phyloP scores from a whole-genome alignment of 2,888 invertebrate species.

The Ligdia adustata region DNA sequence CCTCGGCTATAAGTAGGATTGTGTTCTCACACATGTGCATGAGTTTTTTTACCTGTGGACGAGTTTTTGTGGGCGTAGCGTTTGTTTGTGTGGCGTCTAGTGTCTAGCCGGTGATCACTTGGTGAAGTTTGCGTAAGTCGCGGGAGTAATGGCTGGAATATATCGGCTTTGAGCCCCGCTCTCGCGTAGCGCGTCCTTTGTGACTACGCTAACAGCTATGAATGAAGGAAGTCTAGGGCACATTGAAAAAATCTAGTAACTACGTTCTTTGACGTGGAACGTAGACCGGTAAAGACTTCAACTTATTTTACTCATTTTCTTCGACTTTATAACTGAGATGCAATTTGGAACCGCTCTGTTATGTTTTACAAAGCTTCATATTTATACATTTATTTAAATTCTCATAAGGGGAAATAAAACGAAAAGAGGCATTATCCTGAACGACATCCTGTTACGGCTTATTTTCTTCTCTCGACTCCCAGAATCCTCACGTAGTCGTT shows the following conservation, averaged over 20 bases:
- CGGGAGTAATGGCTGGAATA: slow-evolving; percentile 65
- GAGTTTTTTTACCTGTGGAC: slow-evolving; percentile 67
- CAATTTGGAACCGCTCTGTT: slow-evolving; percentile 17
- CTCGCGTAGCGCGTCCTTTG: slow-evolving; percentile 52
- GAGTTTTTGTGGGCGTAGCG: slow-evolving; percentile 68
- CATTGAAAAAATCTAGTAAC: slow-evolving; percentile 41
- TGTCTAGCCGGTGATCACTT: slow-evolving; percentile 73
- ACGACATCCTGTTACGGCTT: slow-evolving; percentile 82
- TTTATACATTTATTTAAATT: slow-evolving; percentile 46
- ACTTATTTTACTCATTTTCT: slow-evolving; percentile 32
- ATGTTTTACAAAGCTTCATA: slow-evolving; percentile 13
- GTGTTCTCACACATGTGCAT: slow-evolving; percentile 66
- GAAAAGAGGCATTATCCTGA: slow-evolving; percentile 77
- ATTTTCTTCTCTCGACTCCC: slow-evolving; percentile 76
- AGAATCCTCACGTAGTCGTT: slow-evolving; percentile 79
- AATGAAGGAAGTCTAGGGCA: slow-evolving; percentile 47
- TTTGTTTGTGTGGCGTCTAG: slow-evolving; percentile 62
- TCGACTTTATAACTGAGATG: slow-evolving; percentile 23
- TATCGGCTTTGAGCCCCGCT: slow-evolving; percentile 61
- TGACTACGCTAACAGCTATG: slow-evolving; percentile 52
- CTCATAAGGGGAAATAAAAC: slow-evolving; percentile 68
- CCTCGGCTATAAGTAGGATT: slow-evolving; percentile 68
- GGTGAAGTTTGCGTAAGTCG: slow-evolving; percentile 67
- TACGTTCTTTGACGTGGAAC: slow-evolving; percentile 26
- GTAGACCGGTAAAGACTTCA: slow-evolving; percentile 21